Evolutionary conservation across 2,797 vertebrate species (phyloP).

Genomic region (Caiman crocodilus): DNA sequence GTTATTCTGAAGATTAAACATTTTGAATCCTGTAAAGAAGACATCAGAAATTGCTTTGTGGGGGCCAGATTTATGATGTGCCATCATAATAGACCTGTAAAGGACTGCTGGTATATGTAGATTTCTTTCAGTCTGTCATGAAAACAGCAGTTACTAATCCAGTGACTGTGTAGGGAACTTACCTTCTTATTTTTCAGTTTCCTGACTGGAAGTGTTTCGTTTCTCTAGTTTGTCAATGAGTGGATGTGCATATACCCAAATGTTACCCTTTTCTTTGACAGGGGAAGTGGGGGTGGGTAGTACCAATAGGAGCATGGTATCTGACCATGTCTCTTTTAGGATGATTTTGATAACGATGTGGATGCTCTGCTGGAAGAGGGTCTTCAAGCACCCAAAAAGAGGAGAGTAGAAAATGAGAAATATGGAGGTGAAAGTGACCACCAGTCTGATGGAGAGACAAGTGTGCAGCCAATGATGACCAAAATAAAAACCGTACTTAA

Average conservation of each 20-base stretch:
- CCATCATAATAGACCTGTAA: background rate
- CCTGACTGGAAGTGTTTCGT: constrained; percentile 50
- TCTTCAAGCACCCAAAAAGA: constrained; percentile 97
- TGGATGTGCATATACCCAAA: constrained; percentile 1
- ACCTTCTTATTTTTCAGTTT: constrained; percentile 57
- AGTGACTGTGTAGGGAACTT: constrained; percentile 31
- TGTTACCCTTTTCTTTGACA: constrained; percentile 9
- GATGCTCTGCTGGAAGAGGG: constrained; percentile 97
- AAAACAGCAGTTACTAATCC: background rate
- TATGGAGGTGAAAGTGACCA: constrained; percentile 93
- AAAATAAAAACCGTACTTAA: constrained; percentile 99
- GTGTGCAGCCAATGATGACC: constrained; percentile 99
- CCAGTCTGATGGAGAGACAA: constrained; percentile 93
- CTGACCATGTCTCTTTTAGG: constrained; percentile 88
- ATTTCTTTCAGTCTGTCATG: constrained; percentile 39
- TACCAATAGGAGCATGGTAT: constrained; percentile 45
- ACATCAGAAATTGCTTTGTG: background rate
- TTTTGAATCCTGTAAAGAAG: background rate
- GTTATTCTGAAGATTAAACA: background rate
- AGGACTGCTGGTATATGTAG: background rate
- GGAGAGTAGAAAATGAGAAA: constrained; percentile 91
- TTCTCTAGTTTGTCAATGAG: constrained; percentile 25
- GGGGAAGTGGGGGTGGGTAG: constrained; percentile 25
- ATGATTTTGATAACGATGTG: constrained; percentile 99
- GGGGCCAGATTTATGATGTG: background rate